Conservation (phyloP, 2,888 invertebrate species). For the Tanaodytes sp. region DNA sequence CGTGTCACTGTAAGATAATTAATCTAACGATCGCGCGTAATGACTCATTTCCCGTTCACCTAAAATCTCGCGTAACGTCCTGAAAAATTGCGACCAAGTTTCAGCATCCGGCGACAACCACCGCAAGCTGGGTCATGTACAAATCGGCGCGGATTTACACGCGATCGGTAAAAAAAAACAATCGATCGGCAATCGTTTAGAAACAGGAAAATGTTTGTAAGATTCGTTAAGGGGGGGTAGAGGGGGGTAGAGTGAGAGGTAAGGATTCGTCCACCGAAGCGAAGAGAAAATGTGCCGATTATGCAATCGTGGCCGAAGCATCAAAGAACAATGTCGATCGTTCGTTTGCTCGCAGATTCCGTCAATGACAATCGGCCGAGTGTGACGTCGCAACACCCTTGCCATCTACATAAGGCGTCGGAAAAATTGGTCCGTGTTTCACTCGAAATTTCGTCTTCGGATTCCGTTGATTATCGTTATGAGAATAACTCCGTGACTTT, state of each 20-base stretch:
- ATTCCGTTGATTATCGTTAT: too few relatives aligned
- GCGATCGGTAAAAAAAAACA: too few relatives aligned
- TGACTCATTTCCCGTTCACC: not conserved
- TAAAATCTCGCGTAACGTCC: not conserved
- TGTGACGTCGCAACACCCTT: conserved; percentile 53
- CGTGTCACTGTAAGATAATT: not conserved
- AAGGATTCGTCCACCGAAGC: too few relatives aligned
- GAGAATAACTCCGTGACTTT: too few relatives aligned
- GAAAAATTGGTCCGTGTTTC: too few relatives aligned
- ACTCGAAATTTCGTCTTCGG: too few relatives aligned
- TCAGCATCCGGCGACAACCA: not conserved
- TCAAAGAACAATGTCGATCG: conserved; percentile 49
- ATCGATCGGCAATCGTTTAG: too few relatives aligned
- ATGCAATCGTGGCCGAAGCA: conserved; percentile 46
- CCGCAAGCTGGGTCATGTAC: not conserved
- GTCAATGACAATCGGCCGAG: conserved; percentile 58
- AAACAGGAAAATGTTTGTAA: too few relatives aligned
- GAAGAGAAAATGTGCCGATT: conserved; percentile 44
- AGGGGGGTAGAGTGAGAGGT: too few relatives aligned
- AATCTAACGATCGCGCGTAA: conserved; percentile 2
- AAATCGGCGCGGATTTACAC: too few relatives aligned
- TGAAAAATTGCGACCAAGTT: not conserved
- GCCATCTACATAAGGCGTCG: too few relatives aligned
- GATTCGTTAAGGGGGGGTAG: too few relatives aligned
- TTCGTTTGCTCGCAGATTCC: conserved; percentile 47